Base-by-base conservation (phyloP, 1,140 invertebrate species). In the Melitaea cinxia region DNA sequence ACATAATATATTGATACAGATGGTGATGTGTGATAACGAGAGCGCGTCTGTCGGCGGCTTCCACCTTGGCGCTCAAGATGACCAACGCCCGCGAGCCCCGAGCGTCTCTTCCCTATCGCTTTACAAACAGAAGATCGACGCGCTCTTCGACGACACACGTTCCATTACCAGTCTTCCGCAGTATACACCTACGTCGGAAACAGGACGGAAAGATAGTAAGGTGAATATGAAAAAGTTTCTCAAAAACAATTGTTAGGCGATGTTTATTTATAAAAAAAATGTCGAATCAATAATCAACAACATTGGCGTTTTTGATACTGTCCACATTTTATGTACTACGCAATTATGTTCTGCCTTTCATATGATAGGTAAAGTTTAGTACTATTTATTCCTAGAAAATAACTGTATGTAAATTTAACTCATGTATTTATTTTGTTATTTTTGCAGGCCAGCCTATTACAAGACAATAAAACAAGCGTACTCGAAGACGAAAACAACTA, bases 51-150 rank as follows among this genome's bases (percentile, higher is more conserved):
- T 70, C 35, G 80, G 80, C 70, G 85, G 85, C 53, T 89, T 90
- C 73, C 82, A 82, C 23, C 68, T 90, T 65, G 83, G 83, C 63
- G 67, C 63, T 58, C 78, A 83, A 52, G 82, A 89, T 81, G 72
- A 83, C 75, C 75, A 91, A 74, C 81, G 90, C 72, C 76, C 91
- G 75, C 89, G 85, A 19, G 72, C 88, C 24, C 75, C 79, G 17
- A 93, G 93, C 72, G 92, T 94, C 71, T 94, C 93, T 69, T 92
- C 91, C 55, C 89, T 93, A 59, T 94, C 93, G n/a, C 91, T 94
- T 45, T 95, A 95, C 88, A 96, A 95, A 85, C 94, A 95, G 73
- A 94, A 95, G 80, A 97, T 97, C 72, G 96, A 97, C 88, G 94
- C 95, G 2, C 94, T 97, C 78, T 97, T 97, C 81, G 95, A 95